These are phyloP conservation scores for Drosophila bocqueti DNA, from an alignment of 1,140 invertebrate species.

Conservation along the genomic window DNA sequence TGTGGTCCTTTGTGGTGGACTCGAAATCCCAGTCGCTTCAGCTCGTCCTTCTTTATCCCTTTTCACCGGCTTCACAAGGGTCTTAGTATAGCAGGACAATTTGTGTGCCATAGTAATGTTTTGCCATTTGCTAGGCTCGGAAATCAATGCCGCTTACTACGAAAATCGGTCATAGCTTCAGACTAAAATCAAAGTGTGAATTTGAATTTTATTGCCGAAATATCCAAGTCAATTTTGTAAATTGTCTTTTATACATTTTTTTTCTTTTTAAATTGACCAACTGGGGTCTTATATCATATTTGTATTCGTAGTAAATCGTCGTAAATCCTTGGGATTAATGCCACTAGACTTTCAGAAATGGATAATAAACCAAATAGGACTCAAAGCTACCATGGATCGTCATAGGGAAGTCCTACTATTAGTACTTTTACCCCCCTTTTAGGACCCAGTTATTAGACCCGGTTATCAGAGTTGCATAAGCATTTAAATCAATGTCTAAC, in stretches of 20 bases:
- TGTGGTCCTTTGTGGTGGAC: conserved; percentile 19
- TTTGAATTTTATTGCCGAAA: conserved; percentile 13
- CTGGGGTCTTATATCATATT: conserved; percentile 25
- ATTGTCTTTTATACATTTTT: neutral
- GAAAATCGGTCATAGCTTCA: conserved; percentile 1
- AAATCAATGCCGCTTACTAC: conserved; percentile 5
- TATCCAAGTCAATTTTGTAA: conserved; percentile 47
- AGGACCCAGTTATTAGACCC: neutral
- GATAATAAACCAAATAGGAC: too few species aligned
- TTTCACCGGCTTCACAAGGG: conserved; percentile 25
- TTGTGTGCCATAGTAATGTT: conserved; percentile 15
- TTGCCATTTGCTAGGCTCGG: conserved; percentile 7
- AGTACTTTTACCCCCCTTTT: too few species aligned
- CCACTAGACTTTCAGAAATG: neutral
- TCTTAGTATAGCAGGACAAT: conserved; percentile 19
- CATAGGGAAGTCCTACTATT: neutral
- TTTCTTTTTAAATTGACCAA: conserved; percentile 7
- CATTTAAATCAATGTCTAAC: neutral
- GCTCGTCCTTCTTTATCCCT: conserved; percentile 30
- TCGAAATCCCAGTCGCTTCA: neutral
- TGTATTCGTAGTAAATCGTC: neutral
- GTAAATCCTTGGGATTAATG: neutral
- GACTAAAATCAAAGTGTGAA: neutral
- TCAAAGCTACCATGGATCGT: too few species aligned
- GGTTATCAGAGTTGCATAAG: neutral